Evolutionary conservation across 2,113 vertebrate genomes (phyloP), one percentile per base, ranked within the genome.

Genomic region (Varanus komodoensis): DNA sequence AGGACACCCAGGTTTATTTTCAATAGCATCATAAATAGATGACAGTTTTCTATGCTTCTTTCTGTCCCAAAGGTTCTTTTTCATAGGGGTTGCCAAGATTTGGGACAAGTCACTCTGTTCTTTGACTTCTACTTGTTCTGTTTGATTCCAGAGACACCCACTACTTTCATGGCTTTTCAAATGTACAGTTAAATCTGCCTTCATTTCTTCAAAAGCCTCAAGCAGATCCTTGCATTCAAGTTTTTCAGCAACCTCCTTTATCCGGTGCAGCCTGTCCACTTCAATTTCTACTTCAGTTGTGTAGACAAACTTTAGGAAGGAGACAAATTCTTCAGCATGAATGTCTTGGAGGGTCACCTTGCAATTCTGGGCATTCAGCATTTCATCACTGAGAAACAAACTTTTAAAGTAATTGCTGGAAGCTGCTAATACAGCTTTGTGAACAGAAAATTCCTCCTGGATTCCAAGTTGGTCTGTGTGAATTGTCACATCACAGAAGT

Each of bases 381-480:
- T 93, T 79, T 96, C 95, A 69, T 95, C 77, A 0, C 93, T 94
- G 54, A 97, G 92, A 79, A 97, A 97, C 6, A 97, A 94, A 3
- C 96, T 95, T 81, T 88, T 96, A 90, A 97, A 97, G 64, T 97
- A 97, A 81, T 96, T 96, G 92, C 97, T 97, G 92, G 96, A 97
- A 91, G 97, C 95, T 67, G 95, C 96, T 92, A 97, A 90, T 52
- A 97, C 95, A 0, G 93, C 96, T 87, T 93, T 96, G 89, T 97
- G 97, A 84, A 92, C 96, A 27, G 93, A 92, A 94, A 97, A 96
- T 57, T 95, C 92, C 87, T 95, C 95, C 79, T 95, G 94, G n/a
- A 93, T 90, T 2, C 95, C 96, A 0, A 94, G 91, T 3, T 95
- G 95, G 0, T 94, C 93, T 0, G 94, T 96, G 89, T 95, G 94